phyloP scores from a whole-genome alignment of 2,797 vertebrate species.

The Myioborus melanocephalus region DNA sequence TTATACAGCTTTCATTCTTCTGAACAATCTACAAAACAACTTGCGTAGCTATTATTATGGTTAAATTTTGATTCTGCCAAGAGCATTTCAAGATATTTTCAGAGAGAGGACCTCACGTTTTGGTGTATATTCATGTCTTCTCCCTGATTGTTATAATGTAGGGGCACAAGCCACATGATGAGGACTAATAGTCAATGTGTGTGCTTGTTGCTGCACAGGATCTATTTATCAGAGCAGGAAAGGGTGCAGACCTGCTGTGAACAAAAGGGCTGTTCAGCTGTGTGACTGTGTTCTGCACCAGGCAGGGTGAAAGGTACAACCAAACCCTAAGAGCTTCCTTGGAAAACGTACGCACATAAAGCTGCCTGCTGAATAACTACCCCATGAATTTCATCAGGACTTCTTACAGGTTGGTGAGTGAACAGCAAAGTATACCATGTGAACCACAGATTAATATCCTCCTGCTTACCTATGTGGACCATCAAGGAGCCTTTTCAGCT shows the following conservation, averaged over 20 bases:
- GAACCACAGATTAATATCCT: neutral
- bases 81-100: slow-evolving; percentile 15
- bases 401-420: neutral
- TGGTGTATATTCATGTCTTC: slow-evolving; percentile 15
- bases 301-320: neutral
- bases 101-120: neutral
- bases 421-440: neutral
- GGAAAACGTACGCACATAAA: neutral
- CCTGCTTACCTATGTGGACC: neutral
- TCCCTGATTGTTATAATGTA: neutral
- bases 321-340: neutral
- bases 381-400: neutral
- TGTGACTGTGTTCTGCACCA: neutral
- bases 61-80: neutral
- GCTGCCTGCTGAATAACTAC: neutral
- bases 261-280: neutral
- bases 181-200: neutral
- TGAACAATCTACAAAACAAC: slow-evolving; percentile 37
- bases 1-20: slow-evolving; percentile 17
- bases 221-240: neutral
- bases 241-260: neutral
- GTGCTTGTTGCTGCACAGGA: neutral
- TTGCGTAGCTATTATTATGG: neutral
- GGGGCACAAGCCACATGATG: neutral
- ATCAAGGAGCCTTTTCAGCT: neutral